Percentiles rank a stretch among this genome's conserved stretches.
Evolutionary conservation across 2,113 vertebrate species (phyloP).

Genomic region (Genyomyrus donnyi): DNA sequence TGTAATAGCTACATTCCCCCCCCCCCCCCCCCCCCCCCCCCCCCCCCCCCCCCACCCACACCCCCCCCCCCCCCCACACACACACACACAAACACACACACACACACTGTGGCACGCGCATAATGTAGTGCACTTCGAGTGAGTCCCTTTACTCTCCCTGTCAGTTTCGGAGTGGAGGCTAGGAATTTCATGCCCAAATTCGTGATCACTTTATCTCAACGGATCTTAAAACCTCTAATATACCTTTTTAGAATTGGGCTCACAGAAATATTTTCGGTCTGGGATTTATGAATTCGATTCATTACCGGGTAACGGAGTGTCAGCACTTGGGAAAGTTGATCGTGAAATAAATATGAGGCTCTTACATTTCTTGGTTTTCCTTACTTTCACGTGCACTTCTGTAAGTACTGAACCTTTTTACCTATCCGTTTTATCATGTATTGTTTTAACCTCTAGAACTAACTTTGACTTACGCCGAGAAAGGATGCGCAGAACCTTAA

Average conservation of each 20-base stretch:
- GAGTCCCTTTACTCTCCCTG: background rate
- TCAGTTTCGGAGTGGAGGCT: background rate
- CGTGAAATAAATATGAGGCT: slow-evolving; percentile 2
- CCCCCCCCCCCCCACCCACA: no score
- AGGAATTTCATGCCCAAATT: background rate
- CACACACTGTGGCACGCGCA: background rate
- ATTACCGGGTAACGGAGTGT: background rate
- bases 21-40: background rate
- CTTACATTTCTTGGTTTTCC: slow-evolving; percentile 4
- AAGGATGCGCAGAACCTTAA: background rate
- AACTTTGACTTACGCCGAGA: background rate
- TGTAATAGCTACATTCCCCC: background rate
- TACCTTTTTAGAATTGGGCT: background rate
- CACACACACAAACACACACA: no score
- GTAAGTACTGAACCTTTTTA: slow-evolving; percentile 10
- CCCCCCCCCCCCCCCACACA: background rate
- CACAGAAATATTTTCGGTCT: background rate
- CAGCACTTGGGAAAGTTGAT: slow-evolving; percentile 1
- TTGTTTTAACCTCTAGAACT: background rate
- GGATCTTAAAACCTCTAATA: background rate
- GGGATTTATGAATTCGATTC: background rate
- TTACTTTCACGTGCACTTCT: background rate
- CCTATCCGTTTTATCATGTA: background rate
- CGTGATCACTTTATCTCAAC: background rate
- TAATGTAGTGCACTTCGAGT: background rate